phyloP scores from a whole-genome alignment of 2,113 vertebrate genomes.

The Microcebus murinus region DNA sequence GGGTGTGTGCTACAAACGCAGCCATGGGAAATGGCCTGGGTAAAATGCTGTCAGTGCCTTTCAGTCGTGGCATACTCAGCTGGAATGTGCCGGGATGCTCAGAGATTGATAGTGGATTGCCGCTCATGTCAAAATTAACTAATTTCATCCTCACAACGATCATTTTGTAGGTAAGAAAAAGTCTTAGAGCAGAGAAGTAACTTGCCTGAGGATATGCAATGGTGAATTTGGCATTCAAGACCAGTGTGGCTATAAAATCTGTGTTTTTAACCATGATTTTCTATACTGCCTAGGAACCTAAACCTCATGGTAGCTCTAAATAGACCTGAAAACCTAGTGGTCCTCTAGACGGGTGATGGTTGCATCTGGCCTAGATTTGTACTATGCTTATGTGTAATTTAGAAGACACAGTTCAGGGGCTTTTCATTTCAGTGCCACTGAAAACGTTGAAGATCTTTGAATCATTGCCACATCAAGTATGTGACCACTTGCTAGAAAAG shows the following conservation, averaged over 20 bases:
- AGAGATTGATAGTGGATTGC: background rate
- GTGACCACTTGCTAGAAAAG: constrained; percentile 36
- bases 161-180: constrained; percentile 26
- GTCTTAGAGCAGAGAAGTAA: background rate
- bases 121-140: background rate
- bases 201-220: background rate
- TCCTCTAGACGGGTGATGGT: background rate
- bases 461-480: constrained; percentile 12
- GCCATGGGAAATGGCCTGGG: background rate
- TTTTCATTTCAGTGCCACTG: constrained; percentile 54
- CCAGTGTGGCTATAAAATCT: constrained; percentile 23
- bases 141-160: constrained; percentile 18
- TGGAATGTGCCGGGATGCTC: background rate
- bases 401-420: constrained; percentile 9
- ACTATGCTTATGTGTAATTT: constrained; percentile 37
- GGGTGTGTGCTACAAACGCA: constrained; percentile 15
- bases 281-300: background rate
- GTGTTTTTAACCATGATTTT: constrained; percentile 35
- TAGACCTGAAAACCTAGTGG: background rate
- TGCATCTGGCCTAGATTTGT: background rate
- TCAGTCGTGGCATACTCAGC: background rate
- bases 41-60: background rate
- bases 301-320: constrained; percentile 4
- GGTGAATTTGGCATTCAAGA: constrained; percentile 7
- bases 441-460: constrained; percentile 51